Conservation (phyloP, 2,888 invertebrate species). For the Plutella xylostella region DNA sequence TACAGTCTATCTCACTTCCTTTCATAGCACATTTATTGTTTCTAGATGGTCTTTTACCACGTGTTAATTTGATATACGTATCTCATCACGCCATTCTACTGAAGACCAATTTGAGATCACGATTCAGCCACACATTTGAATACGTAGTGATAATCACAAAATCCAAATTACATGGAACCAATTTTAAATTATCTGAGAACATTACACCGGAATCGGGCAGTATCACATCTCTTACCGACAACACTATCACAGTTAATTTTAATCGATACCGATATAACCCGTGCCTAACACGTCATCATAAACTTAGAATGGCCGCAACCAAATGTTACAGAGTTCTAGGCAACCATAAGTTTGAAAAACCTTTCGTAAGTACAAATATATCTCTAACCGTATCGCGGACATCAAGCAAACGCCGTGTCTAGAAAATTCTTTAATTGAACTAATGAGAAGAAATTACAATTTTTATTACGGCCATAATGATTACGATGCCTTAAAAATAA, state of each 20-base stretch:
- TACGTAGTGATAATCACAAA: too few relatives aligned
- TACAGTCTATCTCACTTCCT: too few relatives aligned
- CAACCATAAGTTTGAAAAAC: slow-evolving; percentile 33
- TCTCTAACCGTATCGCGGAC: slow-evolving; percentile 49
- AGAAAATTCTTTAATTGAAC: slow-evolving; percentile 69
- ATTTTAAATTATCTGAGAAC: slow-evolving; percentile 22
- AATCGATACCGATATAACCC: slow-evolving; percentile 56
- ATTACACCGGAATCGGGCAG: slow-evolving; percentile 5
- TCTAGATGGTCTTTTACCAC: too few relatives aligned
- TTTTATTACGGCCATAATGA: slow-evolving; percentile 68
- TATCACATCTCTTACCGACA: slow-evolving; percentile 20
- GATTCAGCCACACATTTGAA: too few relatives aligned
- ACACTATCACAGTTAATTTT: slow-evolving; percentile 57
- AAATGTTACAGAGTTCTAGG: neutral
- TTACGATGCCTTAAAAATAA: slow-evolving; percentile 70
- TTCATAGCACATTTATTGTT: too few relatives aligned
- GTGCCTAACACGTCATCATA: slow-evolving; percentile 56
- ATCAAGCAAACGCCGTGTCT: slow-evolving; percentile 62
- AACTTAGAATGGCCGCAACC: slow-evolving; percentile 11
- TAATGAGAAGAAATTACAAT: slow-evolving; percentile 71
- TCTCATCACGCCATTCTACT: too few relatives aligned
- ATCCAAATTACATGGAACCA: too few relatives aligned
- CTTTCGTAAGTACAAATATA: slow-evolving; percentile 34
- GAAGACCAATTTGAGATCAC: too few relatives aligned
- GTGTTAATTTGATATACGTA: too few relatives aligned